Percentiles rank a stretch among this genome's conserved stretches.
Conservation (phyloP, 2,797 vertebrate species). For the Todus mexicanus region DNA sequence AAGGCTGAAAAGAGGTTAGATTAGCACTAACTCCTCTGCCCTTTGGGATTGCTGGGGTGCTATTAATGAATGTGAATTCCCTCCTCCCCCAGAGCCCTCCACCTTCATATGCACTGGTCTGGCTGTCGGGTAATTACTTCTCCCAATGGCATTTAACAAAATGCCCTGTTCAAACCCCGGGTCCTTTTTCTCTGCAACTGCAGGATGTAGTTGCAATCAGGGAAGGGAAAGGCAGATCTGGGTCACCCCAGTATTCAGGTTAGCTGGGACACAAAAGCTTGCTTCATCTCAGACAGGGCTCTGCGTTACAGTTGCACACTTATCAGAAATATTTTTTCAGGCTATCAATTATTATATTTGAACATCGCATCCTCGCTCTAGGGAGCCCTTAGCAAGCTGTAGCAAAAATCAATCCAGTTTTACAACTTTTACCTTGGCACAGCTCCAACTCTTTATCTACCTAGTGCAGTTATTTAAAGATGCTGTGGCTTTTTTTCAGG, state of each 20-base stretch:
- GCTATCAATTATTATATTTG: constrained; percentile 80
- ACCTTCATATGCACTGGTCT: constrained; percentile 74
- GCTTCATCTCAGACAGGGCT: constrained; percentile 55
- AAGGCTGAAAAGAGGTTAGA: constrained; percentile 85
- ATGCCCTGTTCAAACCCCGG: constrained; percentile 79
- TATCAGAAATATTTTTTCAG: constrained; percentile 75
- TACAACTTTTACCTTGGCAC: constrained; percentile 79
- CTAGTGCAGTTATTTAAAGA: constrained; percentile 69
- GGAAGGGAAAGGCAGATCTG: constrained; percentile 73
- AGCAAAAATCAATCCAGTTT: constrained; percentile 81
- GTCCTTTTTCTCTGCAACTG: constrained; percentile 79
- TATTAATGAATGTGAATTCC: constrained; percentile 87
- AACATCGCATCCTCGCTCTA: constrained; percentile 68
- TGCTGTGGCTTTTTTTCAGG: constrained; percentile 44
- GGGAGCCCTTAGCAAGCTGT: constrained; percentile 76
- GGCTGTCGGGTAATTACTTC: constrained; percentile 89
- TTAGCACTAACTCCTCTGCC: constrained; percentile 75
- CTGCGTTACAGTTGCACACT: constrained; percentile 42
- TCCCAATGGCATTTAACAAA: constrained; percentile 84
- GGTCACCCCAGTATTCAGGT: constrained; percentile 71
- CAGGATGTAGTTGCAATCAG: constrained; percentile 74
- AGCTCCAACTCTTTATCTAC: constrained; percentile 70
- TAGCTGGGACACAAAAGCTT: constrained; percentile 71
- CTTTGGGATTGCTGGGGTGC: constrained; percentile 78
- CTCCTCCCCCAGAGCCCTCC: neutral